These are phyloP conservation scores for Archilochus colubris DNA, from an alignment of 2,113 vertebrate genomes.

Conservation along the genomic window DNA sequence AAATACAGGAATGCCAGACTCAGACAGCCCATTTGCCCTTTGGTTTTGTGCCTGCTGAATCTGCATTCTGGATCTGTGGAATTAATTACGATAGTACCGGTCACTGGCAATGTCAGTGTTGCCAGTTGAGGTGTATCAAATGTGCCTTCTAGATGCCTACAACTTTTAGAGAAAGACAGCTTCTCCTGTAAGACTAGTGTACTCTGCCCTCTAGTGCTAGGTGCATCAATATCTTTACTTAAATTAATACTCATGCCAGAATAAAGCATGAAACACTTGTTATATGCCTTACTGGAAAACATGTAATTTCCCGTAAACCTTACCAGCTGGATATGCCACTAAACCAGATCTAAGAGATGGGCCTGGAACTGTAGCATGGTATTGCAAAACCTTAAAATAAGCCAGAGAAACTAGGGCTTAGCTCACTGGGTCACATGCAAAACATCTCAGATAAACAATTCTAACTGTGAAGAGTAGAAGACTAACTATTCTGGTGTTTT, in stretches of 20 bases:
- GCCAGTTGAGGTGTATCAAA: constrained; percentile 26
- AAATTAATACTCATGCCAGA: neutral
- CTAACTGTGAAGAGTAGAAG: neutral
- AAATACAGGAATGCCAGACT: constrained; percentile 50
- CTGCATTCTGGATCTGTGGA: constrained; percentile 16
- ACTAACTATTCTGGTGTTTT: neutral
- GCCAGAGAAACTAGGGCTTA: neutral
- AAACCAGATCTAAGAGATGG: neutral
- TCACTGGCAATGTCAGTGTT: constrained; percentile 50
- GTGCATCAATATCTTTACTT: neutral
- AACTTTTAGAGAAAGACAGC: neutral
- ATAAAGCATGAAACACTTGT: neutral
- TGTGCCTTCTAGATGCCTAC: neutral
- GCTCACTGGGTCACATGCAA: neutral
- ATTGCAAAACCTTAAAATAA: neutral
- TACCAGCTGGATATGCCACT: neutral
- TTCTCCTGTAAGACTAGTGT: neutral
- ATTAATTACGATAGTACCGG: constrained; percentile 7
- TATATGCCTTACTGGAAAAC: neutral
- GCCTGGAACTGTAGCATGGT: neutral
- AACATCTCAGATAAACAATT: neutral
- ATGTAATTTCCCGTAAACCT: neutral
- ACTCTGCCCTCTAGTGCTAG: constrained; percentile 43
- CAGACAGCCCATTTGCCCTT: constrained; percentile 59
- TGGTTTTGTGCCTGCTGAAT: constrained; percentile 57